Evolutionary conservation across 2,888 invertebrate genomes (phyloP).

Genomic region (Mechanitis messenoides): DNA sequence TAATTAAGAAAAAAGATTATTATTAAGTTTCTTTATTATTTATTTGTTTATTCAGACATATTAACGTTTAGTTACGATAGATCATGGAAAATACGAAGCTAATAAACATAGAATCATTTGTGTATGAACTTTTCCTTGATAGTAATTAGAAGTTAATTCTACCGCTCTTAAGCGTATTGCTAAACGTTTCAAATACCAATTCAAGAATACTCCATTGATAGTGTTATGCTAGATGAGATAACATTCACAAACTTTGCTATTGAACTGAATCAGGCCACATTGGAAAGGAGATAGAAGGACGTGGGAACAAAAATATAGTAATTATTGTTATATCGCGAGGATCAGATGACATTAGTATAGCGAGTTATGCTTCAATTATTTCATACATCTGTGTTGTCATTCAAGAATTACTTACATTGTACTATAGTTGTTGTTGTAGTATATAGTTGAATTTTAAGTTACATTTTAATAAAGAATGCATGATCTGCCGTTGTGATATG

Average conservation of each 20-base stretch:
- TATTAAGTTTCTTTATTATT: no score
- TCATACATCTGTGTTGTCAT: constrained; percentile 21
- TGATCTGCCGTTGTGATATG: no score
- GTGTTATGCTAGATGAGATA: constrained; percentile 21
- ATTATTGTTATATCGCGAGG: constrained; percentile 28
- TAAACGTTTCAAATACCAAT: constrained; percentile 1
- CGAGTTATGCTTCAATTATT: constrained; percentile 48
- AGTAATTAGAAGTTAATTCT: no score
- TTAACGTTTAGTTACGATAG: no score
- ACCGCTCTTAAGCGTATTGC: not conserved
- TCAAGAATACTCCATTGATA: constrained; percentile 9
- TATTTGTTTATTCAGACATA: no score
- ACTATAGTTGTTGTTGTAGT: no score
- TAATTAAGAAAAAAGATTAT: no score
- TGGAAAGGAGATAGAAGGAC: constrained; percentile 55
- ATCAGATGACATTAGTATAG: constrained; percentile 43
- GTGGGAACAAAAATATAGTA: constrained; percentile 34
- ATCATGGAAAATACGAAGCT: no score
- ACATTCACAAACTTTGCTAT: constrained; percentile 30
- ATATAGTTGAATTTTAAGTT: no score
- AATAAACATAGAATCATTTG: no score
- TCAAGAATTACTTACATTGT: no score
- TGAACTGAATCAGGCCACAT: constrained; percentile 37
- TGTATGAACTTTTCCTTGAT: not conserved
- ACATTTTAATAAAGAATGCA: no score